These are phyloP conservation scores for Salvelinus sp. DNA, from an alignment of 2,113 vertebrate species.

Conservation along the genomic window DNA sequence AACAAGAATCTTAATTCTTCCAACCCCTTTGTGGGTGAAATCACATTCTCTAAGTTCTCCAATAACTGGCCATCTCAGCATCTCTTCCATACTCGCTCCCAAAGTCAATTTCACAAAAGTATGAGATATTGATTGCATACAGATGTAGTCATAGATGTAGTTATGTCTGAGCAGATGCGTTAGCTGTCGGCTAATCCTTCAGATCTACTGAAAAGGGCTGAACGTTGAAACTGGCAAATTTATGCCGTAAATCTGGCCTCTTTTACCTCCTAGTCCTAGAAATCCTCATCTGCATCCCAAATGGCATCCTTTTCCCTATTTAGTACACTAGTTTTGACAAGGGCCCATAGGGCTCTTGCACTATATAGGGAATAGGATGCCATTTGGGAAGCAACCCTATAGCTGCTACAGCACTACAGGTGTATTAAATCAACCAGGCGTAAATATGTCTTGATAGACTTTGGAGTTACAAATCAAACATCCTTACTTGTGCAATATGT, in stretches of 20 bases:
- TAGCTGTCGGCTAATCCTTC: conserved; percentile 64
- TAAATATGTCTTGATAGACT: conserved; percentile 61
- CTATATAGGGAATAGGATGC: too few relatives aligned
- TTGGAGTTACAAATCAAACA: conserved; percentile 50
- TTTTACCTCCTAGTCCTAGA: conserved; percentile 39
- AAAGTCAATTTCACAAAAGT: conserved; percentile 68
- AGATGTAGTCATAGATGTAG: conserved; percentile 58
- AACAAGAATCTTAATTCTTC: too few relatives aligned
- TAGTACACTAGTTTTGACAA: too few relatives aligned
- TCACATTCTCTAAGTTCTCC: conserved; percentile 26
- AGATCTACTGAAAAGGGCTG: conserved; percentile 43
- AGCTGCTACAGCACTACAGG: conserved; percentile 31
- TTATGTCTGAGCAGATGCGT: conserved; percentile 66
- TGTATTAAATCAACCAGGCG: conserved; percentile 65
- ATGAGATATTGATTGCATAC: conserved; percentile 74
- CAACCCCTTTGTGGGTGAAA: not conserved
- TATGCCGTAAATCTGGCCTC: conserved; percentile 59
- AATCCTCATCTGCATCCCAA: conserved; percentile 23
- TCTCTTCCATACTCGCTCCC: conserved; percentile 21
- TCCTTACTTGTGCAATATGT: conserved; percentile 46
- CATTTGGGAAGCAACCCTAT: not conserved
- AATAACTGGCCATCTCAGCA: conserved; percentile 5
- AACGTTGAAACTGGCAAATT: conserved; percentile 27
- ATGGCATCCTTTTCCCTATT: too few relatives aligned
- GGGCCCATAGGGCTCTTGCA: too few relatives aligned